A percentile compares a stretch with the other conserved stretches of the same genome.
Conservation (phyloP, 2,888 invertebrate genomes). For the Mongoloraphidia duomilia region DNA sequence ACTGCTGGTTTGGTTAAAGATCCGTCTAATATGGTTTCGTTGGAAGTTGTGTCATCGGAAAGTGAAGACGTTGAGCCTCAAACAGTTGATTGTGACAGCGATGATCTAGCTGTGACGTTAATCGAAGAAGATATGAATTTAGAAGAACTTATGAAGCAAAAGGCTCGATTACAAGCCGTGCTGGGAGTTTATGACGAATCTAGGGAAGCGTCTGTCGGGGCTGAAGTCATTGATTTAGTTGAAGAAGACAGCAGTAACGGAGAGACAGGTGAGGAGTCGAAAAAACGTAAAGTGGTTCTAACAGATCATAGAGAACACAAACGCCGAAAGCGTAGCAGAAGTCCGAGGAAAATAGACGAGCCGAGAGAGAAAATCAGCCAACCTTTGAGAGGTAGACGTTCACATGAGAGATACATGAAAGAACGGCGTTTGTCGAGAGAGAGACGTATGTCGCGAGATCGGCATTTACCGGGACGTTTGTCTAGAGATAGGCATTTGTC, state of each 20-base stretch:
- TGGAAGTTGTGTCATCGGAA: conserved; percentile 54
- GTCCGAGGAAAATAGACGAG: background rate
- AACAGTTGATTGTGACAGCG: conserved; percentile 51
- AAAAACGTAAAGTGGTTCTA: conserved; percentile 20
- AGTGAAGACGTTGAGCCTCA: conserved; percentile 45
- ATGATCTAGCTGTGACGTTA: conserved; percentile 52
- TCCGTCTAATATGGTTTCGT: conserved; percentile 25
- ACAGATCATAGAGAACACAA: conserved; percentile 15
- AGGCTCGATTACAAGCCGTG: conserved; percentile 66
- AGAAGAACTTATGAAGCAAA: conserved; percentile 81
- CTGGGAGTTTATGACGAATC: conserved; percentile 63
- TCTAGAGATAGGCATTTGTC: no score
- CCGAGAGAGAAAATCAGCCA: no score
- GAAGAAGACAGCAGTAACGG: conserved; percentile 33
- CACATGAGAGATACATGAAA: no score
- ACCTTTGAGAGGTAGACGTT: no score
- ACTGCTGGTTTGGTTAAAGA: conserved; percentile 29
- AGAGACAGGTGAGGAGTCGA: conserved; percentile 27
- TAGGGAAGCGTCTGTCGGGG: conserved; percentile 32
- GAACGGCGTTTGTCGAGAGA: conserved; percentile 4
- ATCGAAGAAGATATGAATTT: conserved; percentile 77
- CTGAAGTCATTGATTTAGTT: conserved; percentile 41
- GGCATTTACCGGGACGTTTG: conserved; percentile 19
- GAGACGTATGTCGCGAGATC: conserved; percentile 19
- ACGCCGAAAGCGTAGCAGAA: conserved; percentile 22